A percentile compares a stretch with the other conserved stretches of the same genome.
Evolutionary conservation across 2,797 vertebrate genomes (phyloP).

Genomic region (Babyrousa celebensis): DNA sequence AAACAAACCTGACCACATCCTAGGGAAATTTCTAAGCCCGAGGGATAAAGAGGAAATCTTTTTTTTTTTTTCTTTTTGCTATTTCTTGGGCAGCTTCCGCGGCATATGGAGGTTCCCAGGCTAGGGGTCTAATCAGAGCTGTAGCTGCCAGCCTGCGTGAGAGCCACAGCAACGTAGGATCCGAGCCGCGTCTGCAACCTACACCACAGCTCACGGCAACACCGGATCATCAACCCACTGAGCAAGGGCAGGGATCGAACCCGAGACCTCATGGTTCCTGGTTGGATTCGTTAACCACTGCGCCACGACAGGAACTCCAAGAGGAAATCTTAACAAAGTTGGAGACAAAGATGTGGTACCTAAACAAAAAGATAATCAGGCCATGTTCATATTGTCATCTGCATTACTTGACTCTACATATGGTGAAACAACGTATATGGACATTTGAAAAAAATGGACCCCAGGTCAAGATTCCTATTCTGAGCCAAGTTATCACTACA

Average conservation of each 20-base stretch:
- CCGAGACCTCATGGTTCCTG: too few relatives aligned
- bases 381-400: conserved; percentile 28
- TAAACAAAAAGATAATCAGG: conserved; percentile 51
- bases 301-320: not conserved
- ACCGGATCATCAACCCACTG: too few relatives aligned
- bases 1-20: conserved; percentile 18
- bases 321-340: not conserved
- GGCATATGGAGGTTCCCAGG: too few relatives aligned
- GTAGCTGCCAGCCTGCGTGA: too few relatives aligned
- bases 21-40: not conserved
- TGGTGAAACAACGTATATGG: conserved; percentile 27
- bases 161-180: too few relatives aligned
- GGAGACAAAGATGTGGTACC: not conserved
- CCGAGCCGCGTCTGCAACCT: too few relatives aligned
- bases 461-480: conserved; percentile 2
- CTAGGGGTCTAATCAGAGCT: too few relatives aligned
- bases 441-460: conserved; percentile 32
- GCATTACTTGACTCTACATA: not conserved
- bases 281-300: too few relatives aligned
- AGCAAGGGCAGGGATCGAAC: too few relatives aligned
- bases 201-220: too few relatives aligned
- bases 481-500: conserved; percentile 38
- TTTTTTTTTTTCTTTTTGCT: too few relatives aligned
- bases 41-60: not conserved
- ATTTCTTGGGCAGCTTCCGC: too few relatives aligned